Conservation (phyloP, 2,797 vertebrate genomes). For the Danionella dracula region DNA sequence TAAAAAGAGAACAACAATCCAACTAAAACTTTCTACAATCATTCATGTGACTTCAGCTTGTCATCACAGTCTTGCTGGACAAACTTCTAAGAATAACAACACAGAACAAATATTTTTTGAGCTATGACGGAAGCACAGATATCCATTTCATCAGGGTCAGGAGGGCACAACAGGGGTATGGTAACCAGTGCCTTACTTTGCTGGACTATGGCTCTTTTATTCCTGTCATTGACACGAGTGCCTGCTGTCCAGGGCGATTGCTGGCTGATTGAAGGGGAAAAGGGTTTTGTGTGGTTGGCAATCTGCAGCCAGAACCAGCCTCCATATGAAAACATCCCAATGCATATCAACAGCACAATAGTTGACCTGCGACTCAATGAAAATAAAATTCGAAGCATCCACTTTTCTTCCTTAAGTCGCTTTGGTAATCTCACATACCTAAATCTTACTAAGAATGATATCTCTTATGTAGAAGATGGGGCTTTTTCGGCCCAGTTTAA, state of each 20-base stretch:
- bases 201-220: constrained; percentile 63
- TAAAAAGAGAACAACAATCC: not conserved
- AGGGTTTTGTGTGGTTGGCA: constrained; percentile 96
- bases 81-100: not conserved
- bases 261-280: constrained; percentile 98
- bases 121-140: constrained; percentile 32
- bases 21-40: not conserved
- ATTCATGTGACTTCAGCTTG: not conserved
- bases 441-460: constrained; percentile 97
- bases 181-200: constrained; percentile 72
- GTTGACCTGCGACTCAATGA: constrained; percentile 96
- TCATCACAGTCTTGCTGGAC: constrained; percentile 13
- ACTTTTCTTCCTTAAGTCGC: constrained; percentile 90
- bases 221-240: constrained; percentile 72
- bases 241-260: constrained; percentile 80
- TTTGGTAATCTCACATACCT: constrained; percentile 98
- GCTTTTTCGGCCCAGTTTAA: constrained; percentile 95
- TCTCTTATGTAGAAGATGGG: constrained; percentile 91
- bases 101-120: not conserved
- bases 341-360: constrained; percentile 96
- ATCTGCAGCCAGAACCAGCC: constrained; percentile 99
- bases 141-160: constrained; percentile 38
- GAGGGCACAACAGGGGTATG: constrained; percentile 65
- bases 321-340: constrained; percentile 90
- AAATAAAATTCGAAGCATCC: constrained; percentile 95